Base-by-base conservation (phyloP, 2,888 invertebrate genomes). In the Crepidodera aurea region DNA sequence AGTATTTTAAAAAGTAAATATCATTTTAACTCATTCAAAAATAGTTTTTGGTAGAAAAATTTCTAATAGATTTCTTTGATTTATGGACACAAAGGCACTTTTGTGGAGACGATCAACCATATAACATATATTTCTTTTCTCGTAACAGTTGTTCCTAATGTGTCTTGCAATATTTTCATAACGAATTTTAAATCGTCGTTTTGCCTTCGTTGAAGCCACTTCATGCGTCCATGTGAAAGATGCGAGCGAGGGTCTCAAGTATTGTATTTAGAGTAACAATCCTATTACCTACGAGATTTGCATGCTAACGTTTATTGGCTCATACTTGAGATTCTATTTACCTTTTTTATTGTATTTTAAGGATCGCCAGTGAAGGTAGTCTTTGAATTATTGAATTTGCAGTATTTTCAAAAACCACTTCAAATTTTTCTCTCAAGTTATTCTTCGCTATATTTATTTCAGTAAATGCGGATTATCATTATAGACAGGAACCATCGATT, bases 121-220 rank as follows among this genome's bases (percentile, higher is more conserved):
- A 16, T 42, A 16, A 16, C 12, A 25, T 60, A 71, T 71, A 70
- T 72, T 73, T 71, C 72, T 70, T 69, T 69, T 69, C 65, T 69
- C 71, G 65, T 66, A 76, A 72, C 77, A 77, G 77, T 77, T 78
- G 78, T 74, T 74, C 75, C 77, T 78, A 78, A 78, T 78, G 78
- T 77, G 76, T 77, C 74, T 74, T 72, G 75, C 75, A 76, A 76
- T 76, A 75, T 74, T 71, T 71, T 73, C 71, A 77, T 78, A 78
- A 78, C 77, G 78, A 78, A 77, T 78, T 78, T 78, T 77, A 78
- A 78, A 78, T 78, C 78, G 77, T 75, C 75, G 75, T 75, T 74
- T 71, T 73, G 71, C 67, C 68, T 69, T 65, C 42, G 55, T 37
- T 39, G 44, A 6, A 39, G 40, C 40, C 53, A 19, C 51, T 48